A percentile compares a stretch with the other conserved stretches of the same genome.
Conservation (phyloP, 2,888 invertebrate species). For the Sthenelais limicola region DNA sequence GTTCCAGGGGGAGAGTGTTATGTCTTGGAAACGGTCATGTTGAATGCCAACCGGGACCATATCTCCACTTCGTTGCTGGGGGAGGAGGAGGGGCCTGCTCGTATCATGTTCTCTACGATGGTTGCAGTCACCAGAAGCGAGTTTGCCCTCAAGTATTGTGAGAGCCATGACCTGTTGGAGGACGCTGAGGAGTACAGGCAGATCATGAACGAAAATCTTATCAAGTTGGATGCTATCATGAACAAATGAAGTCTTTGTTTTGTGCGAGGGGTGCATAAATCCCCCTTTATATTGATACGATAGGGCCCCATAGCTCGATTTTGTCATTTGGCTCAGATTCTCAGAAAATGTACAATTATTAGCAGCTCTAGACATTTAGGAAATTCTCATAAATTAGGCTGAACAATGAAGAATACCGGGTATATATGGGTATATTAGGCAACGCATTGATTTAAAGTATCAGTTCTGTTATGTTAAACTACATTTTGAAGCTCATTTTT, state of each 20-base stretch:
- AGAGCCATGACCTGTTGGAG: conserved; percentile 28
- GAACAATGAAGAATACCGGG: too few species aligned
- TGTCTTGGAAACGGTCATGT: conserved; percentile 52
- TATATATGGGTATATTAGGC: too few species aligned
- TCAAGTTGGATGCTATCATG: background rate
- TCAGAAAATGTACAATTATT: too few species aligned
- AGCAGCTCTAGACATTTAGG: too few species aligned
- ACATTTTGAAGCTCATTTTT: too few species aligned
- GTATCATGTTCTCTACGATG: conserved; percentile 54
- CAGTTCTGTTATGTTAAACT: too few species aligned
- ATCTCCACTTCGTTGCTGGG: conserved; percentile 50
- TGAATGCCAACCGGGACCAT: conserved; percentile 56
- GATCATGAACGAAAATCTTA: background rate
- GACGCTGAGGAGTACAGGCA: conserved; percentile 4
- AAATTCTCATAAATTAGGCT: too few species aligned
- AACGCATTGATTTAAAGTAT: too few species aligned
- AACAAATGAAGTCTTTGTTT: background rate
- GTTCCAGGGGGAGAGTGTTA: conserved; percentile 43
- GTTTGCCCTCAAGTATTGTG: conserved; percentile 49
- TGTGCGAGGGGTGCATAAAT: too few species aligned
- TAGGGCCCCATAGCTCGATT: too few species aligned
- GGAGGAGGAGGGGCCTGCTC: conserved; percentile 49
- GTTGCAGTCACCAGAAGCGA: conserved; percentile 54
- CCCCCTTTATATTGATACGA: too few species aligned
- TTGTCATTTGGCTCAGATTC: too few species aligned